These are phyloP conservation scores for Thunnus thynnus DNA, from an alignment of 2,113 vertebrate genomes.

Conservation along the genomic window DNA sequence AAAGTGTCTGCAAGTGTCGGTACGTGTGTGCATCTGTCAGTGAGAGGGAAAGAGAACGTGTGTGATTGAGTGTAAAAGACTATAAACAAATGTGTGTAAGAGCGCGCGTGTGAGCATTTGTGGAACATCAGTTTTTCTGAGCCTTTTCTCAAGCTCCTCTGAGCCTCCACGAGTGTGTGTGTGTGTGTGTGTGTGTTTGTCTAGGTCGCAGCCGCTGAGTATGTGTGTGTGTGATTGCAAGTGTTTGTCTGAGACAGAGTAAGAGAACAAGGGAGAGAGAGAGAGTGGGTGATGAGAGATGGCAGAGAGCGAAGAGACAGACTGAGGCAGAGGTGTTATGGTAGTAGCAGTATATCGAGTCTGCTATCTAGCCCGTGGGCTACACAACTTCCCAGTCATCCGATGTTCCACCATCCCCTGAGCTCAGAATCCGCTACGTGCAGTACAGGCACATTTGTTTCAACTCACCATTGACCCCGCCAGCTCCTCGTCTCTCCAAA, in stretches of 20 bases:
- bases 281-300: conserved; percentile 57
- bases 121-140: conserved; percentile 42
- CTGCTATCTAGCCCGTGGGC: conserved; percentile 69
- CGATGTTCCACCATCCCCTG: conserved; percentile 31
- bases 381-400: conserved; percentile 46
- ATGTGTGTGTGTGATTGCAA: conserved; percentile 34
- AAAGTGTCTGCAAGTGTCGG: conserved; percentile 15
- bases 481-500: conserved; percentile 50
- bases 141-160: conserved; percentile 53
- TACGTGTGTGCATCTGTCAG: conserved; percentile 10
- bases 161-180: conserved; percentile 45
- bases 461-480: conserved; percentile 58
- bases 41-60: not conserved
- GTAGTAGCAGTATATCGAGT: conserved; percentile 54
- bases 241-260: conserved; percentile 59
- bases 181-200: conserved; percentile 54
- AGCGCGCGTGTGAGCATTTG: conserved; percentile 12
- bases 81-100: conserved; percentile 36
- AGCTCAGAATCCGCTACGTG: conserved; percentile 18
- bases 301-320: conserved; percentile 35
- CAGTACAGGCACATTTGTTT: conserved; percentile 53
- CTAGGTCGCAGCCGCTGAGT: conserved; percentile 40
- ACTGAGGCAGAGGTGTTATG: conserved; percentile 51
- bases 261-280: conserved; percentile 17
- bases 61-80: not conserved